Evolutionary conservation across 1,140 invertebrate genomes (phyloP), one percentile per base, ranked within the genome.

Genomic region (Brachionus plicatilis): DNA sequence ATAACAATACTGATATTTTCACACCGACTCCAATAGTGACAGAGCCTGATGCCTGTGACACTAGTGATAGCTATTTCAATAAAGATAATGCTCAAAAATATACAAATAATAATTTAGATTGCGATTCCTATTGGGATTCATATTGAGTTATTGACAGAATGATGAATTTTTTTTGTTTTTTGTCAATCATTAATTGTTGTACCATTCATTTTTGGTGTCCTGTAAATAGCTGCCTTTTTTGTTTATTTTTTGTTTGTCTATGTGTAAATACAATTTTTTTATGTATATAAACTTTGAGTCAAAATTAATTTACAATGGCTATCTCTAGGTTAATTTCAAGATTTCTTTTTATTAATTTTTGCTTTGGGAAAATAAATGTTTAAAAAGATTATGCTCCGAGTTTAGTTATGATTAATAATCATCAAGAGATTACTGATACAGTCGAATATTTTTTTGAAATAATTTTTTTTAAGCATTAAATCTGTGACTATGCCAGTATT

Each of bases 1-100:
- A 76, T 27, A 76, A 76, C 20, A 76, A 76, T 76, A 47, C 17
- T 27, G 72, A 72, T 41, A 17, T 72, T 41, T 72, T 37, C 33
- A 41, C 43, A 50, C 9, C 72, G 27, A 11, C 8, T 50, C 43
- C 43, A 27, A 29, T 76, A 9, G 47, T 47, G 9, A 24, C 72
- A 50, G 72, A 76, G 20, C 72, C 43, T 27, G 33, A 76, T 76
- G 70, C 5, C 2, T 68, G 27, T 33, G 33, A 68, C 12, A 33
- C 11, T 1, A 33, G 14, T 68, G 66, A 4, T 29, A 68, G 33
- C n/a, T 68, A 24, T 68, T 68, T 27, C 24, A 68, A 33, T 41
- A 41, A 68, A 33, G 66, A 43, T n/a, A 75, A 45, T 75, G n/a
- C 14, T 47, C 17, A 50, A 50, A 27, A 29, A n/a, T 50, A 50